phyloP scores from a whole-genome alignment of 2,888 invertebrate species.

The Cordilura impudica region DNA sequence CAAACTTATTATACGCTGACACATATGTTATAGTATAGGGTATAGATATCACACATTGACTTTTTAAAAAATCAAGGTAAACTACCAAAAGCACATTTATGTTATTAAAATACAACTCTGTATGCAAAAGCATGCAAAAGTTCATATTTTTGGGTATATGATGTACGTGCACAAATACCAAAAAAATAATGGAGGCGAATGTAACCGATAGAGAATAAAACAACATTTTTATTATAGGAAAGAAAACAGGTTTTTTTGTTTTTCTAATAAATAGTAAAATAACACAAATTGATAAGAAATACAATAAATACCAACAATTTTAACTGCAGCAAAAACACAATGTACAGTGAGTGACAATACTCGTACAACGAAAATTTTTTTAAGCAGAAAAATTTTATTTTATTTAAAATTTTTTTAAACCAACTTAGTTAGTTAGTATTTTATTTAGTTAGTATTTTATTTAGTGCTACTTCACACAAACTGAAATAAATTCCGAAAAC shows the following conservation, averaged over 20 bases:
- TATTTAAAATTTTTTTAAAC: too few species aligned
- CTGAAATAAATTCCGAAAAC: neutral
- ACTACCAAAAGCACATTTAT: neutral
- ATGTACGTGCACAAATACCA: neutral
- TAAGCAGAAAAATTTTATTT: too few species aligned
- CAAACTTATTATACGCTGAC: too few species aligned
- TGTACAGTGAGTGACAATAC: too few species aligned
- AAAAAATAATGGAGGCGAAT: conserved; percentile 26
- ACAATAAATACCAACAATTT: conserved; percentile 20
- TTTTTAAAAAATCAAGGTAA: conserved; percentile 21
- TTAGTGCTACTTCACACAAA: neutral
- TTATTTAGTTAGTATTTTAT: too few species aligned
- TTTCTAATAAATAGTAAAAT: conserved; percentile 38
- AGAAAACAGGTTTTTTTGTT: conserved; percentile 40
- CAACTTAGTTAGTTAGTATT: too few species aligned
- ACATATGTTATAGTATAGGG: too few species aligned
- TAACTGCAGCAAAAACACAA: neutral
- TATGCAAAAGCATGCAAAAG: conserved; percentile 53
- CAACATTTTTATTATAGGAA: neutral
- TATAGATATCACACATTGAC: too few species aligned
- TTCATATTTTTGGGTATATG: neutral
- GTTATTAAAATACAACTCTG: conserved; percentile 19
- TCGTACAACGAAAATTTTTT: too few species aligned
- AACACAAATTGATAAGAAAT: conserved; percentile 51
- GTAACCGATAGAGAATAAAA: neutral